phyloP scores from a whole-genome alignment of 2,113 vertebrate species.

The Echinops telfairi region DNA sequence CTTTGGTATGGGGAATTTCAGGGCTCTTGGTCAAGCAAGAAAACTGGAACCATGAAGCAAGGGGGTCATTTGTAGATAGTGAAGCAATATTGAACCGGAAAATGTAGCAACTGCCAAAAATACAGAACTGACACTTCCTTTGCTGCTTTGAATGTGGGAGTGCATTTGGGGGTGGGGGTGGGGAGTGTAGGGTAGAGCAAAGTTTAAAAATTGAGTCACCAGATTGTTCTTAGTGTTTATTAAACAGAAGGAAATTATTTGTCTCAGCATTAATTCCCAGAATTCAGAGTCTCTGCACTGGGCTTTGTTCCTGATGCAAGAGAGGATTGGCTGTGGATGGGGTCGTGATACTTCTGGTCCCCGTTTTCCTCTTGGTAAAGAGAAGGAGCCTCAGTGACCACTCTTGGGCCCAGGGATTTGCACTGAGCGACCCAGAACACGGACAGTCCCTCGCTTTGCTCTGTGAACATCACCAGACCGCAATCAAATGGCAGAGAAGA shows the following conservation, averaged over 20 bases:
- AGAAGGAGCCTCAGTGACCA: neutral
- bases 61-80: neutral
- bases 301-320: neutral
- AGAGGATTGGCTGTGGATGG: neutral
- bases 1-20: neutral
- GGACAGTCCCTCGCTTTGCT: neutral
- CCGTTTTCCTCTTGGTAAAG: neutral
- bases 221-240: neutral
- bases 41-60: neutral
- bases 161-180: neutral
- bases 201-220: neutral
- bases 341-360: neutral
- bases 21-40: neutral
- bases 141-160: neutral
- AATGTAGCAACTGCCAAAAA: slow-evolving; percentile 54
- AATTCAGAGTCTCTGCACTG: neutral
- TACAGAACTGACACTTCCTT: slow-evolving; percentile 57
- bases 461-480: neutral
- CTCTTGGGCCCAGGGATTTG: neutral
- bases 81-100: slow-evolving; percentile 57
- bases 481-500: neutral
- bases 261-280: neutral
- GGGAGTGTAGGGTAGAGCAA: neutral
- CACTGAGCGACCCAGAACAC: neutral
- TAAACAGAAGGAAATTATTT: neutral